Percentiles rank a stretch among this genome's conserved stretches.
Evolutionary conservation across 2,113 vertebrate species (phyloP).

Genomic region (Pseudolaguvia tuberculata): DNA sequence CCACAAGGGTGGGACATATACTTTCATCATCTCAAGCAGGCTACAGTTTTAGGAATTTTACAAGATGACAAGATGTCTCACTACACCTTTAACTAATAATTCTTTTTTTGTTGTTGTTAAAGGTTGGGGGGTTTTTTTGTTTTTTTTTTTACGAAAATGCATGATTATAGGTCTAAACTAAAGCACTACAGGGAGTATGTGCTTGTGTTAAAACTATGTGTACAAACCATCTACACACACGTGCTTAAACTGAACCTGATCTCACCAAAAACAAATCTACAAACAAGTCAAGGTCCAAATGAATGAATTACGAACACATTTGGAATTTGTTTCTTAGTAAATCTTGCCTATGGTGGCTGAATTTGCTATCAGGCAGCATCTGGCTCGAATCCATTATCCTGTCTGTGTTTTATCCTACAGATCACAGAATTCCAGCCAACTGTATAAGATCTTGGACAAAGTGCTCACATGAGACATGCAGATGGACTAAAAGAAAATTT

Average conservation of each 20-base stretch:
- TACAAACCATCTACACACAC: background rate
- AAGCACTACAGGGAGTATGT: constrained; percentile 5
- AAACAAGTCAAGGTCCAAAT: background rate
- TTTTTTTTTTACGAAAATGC: too few species aligned
- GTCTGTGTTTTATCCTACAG: constrained; percentile 7
- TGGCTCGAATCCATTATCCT: constrained; percentile 31
- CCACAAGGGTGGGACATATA: too few species aligned
- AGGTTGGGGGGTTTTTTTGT: too few species aligned
- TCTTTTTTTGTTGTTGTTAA: too few species aligned
- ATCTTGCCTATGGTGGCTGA: constrained; percentile 17
- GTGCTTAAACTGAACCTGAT: constrained; percentile 6
- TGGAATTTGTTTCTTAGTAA: constrained; percentile 26
- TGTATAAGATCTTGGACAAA: constrained; percentile 32
- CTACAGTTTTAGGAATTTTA: too few species aligned
- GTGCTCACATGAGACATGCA: constrained; percentile 23
- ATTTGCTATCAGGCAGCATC: constrained; percentile 27
- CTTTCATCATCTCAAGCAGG: too few species aligned
- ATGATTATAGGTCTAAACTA: background rate
- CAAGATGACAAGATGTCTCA: too few species aligned
- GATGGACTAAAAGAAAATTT: too few species aligned
- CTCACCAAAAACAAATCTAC: background rate
- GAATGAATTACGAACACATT: constrained; percentile 16
- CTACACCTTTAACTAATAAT: too few species aligned
- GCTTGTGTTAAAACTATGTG: constrained; percentile 15
- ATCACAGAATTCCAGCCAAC: constrained; percentile 14